Conservation (phyloP, 2,113 vertebrate genomes). For the Alces alces region DNA sequence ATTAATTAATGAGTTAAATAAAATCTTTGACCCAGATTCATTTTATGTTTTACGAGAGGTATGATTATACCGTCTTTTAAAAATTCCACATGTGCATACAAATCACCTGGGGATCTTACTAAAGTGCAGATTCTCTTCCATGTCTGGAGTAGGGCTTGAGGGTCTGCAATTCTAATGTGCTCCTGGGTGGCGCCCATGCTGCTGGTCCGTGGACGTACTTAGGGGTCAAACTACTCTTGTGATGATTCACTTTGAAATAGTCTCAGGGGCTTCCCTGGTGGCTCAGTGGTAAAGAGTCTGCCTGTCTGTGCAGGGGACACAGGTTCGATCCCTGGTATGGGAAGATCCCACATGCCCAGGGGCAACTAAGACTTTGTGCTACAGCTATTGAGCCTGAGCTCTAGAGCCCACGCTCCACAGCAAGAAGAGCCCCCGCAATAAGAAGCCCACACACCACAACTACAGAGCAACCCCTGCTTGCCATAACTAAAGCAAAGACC, state of each 20-base stretch:
- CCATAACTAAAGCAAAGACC: neutral
- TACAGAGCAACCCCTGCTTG: neutral
- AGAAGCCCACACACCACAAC: neutral
- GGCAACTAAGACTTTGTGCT: neutral
- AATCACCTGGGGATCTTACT: neutral
- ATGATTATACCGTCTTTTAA: neutral
- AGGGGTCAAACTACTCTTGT: neutral
- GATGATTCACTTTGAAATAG: neutral
- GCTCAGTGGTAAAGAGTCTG: neutral
- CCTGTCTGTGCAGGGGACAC: neutral
- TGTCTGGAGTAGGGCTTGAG: too few species aligned
- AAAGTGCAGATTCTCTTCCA: neutral
- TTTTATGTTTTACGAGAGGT: neutral
- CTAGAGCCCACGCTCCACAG: neutral
- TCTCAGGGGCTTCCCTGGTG: neutral
- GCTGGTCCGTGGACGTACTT: neutral
- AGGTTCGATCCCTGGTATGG: neutral
- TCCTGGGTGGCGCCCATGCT: accelerated
- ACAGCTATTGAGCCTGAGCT: neutral
- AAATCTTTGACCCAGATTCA: neutral
- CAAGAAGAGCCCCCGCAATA: neutral
- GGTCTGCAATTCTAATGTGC: neutral
- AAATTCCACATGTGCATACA: neutral
- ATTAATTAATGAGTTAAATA: neutral
- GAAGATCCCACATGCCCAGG: neutral